phyloP scores from a whole-genome alignment of 53 echinoderm and acorn worm genomes.

The Echinometra lucunter region DNA sequence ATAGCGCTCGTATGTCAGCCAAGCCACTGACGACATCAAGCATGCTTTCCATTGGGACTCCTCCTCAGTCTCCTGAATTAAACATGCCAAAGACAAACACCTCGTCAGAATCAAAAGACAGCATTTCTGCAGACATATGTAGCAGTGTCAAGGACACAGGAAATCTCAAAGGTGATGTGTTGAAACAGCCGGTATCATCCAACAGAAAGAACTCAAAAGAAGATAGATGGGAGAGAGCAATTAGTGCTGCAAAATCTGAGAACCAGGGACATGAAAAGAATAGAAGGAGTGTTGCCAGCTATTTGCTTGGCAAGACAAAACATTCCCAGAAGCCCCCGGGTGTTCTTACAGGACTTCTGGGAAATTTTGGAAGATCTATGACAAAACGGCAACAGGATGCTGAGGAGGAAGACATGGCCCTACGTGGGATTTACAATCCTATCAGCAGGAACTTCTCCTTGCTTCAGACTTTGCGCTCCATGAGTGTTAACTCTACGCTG shows the following conservation, averaged over 20 bases:
- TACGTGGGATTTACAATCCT: not conserved
- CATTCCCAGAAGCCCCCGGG: not conserved
- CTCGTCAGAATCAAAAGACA: constrained; percentile 1
- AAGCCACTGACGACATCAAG: not conserved
- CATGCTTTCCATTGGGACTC: constrained; percentile 38
- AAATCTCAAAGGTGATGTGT: not conserved
- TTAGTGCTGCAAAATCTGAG: not conserved
- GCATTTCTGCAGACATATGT: not conserved
- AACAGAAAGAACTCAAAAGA: not conserved
- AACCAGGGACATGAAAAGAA: constrained; percentile 4
- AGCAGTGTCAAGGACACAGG: not conserved
- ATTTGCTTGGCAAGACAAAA: not conserved
- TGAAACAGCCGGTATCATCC: not conserved
- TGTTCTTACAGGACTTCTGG: not conserved
- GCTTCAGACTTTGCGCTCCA: constrained; percentile 13
- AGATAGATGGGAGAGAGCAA: not conserved
- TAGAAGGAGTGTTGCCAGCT: constrained; percentile 17
- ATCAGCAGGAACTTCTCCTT: constrained; percentile 21
- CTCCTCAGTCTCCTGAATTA: constrained; percentile 56
- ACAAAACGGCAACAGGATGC: not conserved
- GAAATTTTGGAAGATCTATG: not conserved
- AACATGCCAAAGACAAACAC: not conserved
- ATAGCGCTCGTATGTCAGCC: not conserved
- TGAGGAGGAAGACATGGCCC: not conserved
- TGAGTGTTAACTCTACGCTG: constrained; percentile 11